Evolutionary conservation across 2,113 vertebrate genomes (phyloP).

Genomic region (Tichodroma muraria): DNA sequence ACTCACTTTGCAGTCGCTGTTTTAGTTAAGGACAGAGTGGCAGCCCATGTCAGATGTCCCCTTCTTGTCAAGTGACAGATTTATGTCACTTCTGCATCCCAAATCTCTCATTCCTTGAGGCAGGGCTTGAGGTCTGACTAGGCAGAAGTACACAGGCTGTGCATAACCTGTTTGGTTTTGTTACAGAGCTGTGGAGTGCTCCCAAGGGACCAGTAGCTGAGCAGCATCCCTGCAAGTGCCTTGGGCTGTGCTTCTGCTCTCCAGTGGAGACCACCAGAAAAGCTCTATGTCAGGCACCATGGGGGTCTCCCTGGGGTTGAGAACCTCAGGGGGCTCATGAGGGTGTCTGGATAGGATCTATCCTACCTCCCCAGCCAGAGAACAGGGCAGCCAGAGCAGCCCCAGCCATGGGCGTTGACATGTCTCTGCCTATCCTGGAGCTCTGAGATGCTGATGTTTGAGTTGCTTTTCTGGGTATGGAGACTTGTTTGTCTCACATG

Average conservation of each 20-base stretch:
- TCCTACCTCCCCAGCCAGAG: neutral
- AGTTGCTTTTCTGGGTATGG: neutral
- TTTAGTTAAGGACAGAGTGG: rapidly evolving
- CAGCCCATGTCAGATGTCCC: neutral
- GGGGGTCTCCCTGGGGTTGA: neutral
- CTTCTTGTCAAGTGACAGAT: neutral
- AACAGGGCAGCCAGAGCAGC: neutral
- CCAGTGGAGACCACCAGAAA: neutral
- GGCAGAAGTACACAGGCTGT: neutral
- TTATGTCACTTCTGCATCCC: neutral
- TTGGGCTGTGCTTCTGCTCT: neutral
- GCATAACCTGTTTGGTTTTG: neutral
- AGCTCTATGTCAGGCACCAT: neutral
- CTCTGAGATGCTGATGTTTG: neutral
- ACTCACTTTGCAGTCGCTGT: neutral
- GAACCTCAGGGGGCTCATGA: neutral
- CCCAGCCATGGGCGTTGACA: rapidly evolving
- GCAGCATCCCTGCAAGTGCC: neutral
- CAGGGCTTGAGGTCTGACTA: neutral
- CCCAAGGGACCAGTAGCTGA: neutral
- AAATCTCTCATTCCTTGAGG: neutral
- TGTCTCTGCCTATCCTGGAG: neutral
- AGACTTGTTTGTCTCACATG: neutral
- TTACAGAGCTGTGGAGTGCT: neutral
- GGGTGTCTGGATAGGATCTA: neutral